A percentile compares a stretch with the other conserved stretches of the same genome.
Evolutionary conservation across 2,113 vertebrate species (phyloP).

Genomic region (Porphyrio hochstetteri): DNA sequence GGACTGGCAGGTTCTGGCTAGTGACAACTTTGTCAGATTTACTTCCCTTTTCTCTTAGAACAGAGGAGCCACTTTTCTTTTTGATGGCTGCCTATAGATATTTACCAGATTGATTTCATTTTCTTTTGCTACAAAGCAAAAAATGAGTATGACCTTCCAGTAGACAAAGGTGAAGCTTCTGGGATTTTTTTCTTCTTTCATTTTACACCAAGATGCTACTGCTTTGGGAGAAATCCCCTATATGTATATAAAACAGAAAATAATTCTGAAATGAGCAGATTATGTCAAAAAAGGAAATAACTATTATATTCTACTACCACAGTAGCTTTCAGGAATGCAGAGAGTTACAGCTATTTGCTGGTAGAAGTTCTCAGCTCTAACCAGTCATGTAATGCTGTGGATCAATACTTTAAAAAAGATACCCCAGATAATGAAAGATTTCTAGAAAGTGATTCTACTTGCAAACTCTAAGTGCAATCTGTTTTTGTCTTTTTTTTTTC

Average conservation of each 20-base stretch:
- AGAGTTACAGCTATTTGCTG: background rate
- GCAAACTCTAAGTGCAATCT: background rate
- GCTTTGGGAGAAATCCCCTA: background rate
- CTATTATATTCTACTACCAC: background rate
- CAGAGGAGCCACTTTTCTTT: constrained; percentile 51
- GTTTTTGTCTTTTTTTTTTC: rapidly evolving
- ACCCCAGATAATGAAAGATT: background rate
- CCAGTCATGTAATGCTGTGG: background rate
- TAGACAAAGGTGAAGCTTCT: constrained; percentile 29
- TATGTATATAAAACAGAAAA: background rate
- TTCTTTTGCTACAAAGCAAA: constrained; percentile 21
- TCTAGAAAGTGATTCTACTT: background rate
- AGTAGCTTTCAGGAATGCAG: background rate
- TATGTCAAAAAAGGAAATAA: background rate
- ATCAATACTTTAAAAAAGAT: background rate
- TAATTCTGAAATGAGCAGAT: background rate
- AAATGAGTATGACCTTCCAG: constrained; percentile 36
- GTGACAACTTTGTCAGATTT: constrained; percentile 47
- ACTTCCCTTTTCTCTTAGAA: constrained; percentile 28
- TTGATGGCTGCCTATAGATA: constrained; percentile 31
- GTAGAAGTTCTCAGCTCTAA: background rate
- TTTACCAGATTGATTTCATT: constrained; percentile 53
- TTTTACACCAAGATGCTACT: background rate
- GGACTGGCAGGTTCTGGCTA: constrained; percentile 18
- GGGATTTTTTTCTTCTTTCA: background rate